phyloP scores from a whole-genome alignment of 2,888 invertebrate genomes.

The Drosophila tanythrix region DNA sequence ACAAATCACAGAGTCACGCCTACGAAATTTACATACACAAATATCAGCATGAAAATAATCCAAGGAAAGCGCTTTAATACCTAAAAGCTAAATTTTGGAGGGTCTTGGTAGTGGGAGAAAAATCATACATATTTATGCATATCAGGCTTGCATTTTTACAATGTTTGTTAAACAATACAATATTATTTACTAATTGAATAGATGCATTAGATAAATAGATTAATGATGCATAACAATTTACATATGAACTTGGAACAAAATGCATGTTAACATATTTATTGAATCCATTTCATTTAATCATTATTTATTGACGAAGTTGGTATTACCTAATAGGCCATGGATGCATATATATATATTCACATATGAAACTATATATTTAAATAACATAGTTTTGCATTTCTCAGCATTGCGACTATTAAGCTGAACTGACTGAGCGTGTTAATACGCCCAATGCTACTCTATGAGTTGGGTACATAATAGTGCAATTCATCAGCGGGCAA shows the following conservation, averaged over 20 bases:
- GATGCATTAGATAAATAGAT: neutral
- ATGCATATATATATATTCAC: neutral
- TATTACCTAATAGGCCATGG: neutral
- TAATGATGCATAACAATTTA: neutral
- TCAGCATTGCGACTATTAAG: neutral
- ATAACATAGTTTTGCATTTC: neutral
- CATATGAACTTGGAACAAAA: neutral
- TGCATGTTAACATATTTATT: neutral
- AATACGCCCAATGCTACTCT: neutral
- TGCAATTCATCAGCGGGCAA: slow-evolving; percentile 68
- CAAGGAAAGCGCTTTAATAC: slow-evolving; percentile 9
- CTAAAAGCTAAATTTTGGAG: neutral
- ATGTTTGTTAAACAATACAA: neutral
- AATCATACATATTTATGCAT: neutral
- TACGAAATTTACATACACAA: slow-evolving; percentile 54
- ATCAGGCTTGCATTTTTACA: neutral
- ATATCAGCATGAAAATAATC: slow-evolving; percentile 37
- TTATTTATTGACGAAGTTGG: neutral
- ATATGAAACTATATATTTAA: neutral
- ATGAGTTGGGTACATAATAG: slow-evolving; percentile 1
- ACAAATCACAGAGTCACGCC: slow-evolving; percentile 65
- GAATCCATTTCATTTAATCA: neutral
- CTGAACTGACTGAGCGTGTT: neutral
- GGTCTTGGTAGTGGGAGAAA: neutral
- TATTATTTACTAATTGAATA: neutral